phyloP scores from a whole-genome alignment of 1,140 invertebrate species.

The Mycetomoellerius zeteki region DNA sequence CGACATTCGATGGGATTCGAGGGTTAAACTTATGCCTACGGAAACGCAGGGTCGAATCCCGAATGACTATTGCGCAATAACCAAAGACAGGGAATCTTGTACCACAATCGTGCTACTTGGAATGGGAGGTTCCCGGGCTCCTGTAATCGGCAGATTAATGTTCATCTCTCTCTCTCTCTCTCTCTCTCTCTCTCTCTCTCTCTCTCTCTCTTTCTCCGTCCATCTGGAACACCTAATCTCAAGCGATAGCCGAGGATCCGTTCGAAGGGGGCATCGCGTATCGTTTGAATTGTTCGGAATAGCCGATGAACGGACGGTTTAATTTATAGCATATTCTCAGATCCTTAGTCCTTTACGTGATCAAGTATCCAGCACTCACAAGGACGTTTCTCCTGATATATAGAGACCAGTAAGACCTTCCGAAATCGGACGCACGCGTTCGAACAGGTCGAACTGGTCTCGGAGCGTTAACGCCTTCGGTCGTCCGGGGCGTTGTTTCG shows the following conservation, averaged over 20 bases:
- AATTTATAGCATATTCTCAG: slow-evolving; percentile 62
- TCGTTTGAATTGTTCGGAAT: slow-evolving; percentile 51
- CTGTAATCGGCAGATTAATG: slow-evolving; percentile 87
- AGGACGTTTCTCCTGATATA: slow-evolving; percentile 39
- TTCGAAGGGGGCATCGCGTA: slow-evolving; percentile 12
- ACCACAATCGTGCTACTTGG: slow-evolving; percentile 80
- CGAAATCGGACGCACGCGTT: slow-evolving; percentile 40
- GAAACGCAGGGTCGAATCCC: slow-evolving; percentile 70
- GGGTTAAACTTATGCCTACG: slow-evolving; percentile 45
- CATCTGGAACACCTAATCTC: slow-evolving; percentile 73
- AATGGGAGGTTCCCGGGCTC: slow-evolving; percentile 84
- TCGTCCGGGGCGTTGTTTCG: slow-evolving; percentile 65
- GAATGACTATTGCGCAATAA: slow-evolving; percentile 83
- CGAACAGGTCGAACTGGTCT: slow-evolving; percentile 52
- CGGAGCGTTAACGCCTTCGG: slow-evolving; percentile 64
- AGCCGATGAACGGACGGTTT: slow-evolving; percentile 30
- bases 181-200: slow-evolving; percentile 15
- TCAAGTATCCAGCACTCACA: neutral
- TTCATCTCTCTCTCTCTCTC: slow-evolving; percentile 73
- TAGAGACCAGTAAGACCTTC: slow-evolving; percentile 69
- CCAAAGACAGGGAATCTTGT: slow-evolving; percentile 83
- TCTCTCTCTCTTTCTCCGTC: slow-evolving; percentile 7
- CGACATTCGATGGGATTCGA: slow-evolving; percentile 27
- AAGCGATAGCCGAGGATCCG: slow-evolving; percentile 48
- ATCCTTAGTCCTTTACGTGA: slow-evolving; percentile 10